phyloP scores from a whole-genome alignment of 1,140 invertebrate species.

The Leptestheria dahalacensis region DNA sequence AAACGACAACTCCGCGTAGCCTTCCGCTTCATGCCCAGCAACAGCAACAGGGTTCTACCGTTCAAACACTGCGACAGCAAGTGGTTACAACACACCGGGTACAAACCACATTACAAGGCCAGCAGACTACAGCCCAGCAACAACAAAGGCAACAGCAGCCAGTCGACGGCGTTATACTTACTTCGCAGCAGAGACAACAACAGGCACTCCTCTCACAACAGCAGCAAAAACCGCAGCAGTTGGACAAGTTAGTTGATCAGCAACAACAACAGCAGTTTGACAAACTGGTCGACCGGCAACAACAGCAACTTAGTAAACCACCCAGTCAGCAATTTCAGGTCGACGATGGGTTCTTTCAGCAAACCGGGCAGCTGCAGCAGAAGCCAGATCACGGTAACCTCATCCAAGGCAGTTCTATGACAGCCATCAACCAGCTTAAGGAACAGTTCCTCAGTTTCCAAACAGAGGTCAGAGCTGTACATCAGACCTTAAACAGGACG shows the following conservation, averaged over 20 bases:
- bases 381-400: background rate
- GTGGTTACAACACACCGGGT: too few relatives aligned
- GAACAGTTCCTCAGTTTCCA: background rate
- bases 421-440: background rate
- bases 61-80: too few relatives aligned
- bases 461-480: background rate
- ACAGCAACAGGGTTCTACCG: too few relatives aligned
- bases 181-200: background rate
- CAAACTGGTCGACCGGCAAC: background rate
- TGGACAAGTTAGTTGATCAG: background rate
- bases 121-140: too few relatives aligned
- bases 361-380: background rate
- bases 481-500: background rate
- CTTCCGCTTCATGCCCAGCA: too few relatives aligned
- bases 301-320: too few relatives aligned
- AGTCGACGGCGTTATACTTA: background rate
- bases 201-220: too few relatives aligned
- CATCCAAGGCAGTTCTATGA: background rate
- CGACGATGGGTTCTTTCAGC: background rate
- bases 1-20: too few relatives aligned
- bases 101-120: too few relatives aligned
- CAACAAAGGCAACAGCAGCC: too few relatives aligned
- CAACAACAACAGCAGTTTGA: background rate
- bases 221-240: background rate
- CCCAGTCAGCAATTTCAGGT: background rate